These are phyloP conservation scores for Odontesthes bonariensis DNA, from an alignment of 2,113 vertebrate species.

Conservation along the genomic window DNA sequence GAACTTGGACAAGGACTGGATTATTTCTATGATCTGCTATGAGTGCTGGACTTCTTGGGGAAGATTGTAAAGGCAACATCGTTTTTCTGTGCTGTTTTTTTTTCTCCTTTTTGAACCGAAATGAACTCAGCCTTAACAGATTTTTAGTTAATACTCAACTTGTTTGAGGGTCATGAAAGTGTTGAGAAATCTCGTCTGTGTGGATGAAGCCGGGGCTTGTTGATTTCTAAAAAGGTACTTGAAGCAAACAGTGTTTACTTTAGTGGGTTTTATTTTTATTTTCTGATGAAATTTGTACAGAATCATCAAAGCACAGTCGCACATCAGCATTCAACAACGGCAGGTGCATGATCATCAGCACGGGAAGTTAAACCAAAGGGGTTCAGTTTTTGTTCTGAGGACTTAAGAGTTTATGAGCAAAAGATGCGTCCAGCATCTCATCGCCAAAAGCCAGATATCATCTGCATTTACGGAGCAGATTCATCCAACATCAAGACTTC, in stretches of 20 bases:
- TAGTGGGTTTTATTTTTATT: conserved; percentile 24
- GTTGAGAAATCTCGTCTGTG: not conserved
- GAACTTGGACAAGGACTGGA: conserved; percentile 98
- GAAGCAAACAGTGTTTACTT: conserved; percentile 30
- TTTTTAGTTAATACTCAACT: conserved; percentile 40
- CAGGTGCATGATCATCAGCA: conserved; percentile 39
- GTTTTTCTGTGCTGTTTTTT: conserved; percentile 13
- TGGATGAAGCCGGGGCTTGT: not conserved
- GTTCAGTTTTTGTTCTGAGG: conserved; percentile 13
- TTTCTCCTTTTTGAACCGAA: conserved; percentile 12
- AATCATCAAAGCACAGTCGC: conserved; percentile 28
- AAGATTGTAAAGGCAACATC: conserved; percentile 27
- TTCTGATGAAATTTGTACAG: conserved; percentile 16
- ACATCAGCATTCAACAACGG: conserved; percentile 22
- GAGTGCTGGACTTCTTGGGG: conserved; percentile 55
- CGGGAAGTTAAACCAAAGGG: conserved; percentile 4
- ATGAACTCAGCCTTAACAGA: conserved; percentile 4
- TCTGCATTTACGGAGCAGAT: not conserved
- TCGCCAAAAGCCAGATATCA: conserved; percentile 4
- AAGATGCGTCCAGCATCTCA: conserved; percentile 1
- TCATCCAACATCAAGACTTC: conserved; percentile 14
- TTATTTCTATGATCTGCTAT: conserved; percentile 98
- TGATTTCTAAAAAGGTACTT: conserved; percentile 22
- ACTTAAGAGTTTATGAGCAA: not conserved
- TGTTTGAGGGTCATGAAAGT: conserved; percentile 19